Base-by-base conservation (phyloP, 1,140 invertebrate species). In the Cydia amplana region DNA sequence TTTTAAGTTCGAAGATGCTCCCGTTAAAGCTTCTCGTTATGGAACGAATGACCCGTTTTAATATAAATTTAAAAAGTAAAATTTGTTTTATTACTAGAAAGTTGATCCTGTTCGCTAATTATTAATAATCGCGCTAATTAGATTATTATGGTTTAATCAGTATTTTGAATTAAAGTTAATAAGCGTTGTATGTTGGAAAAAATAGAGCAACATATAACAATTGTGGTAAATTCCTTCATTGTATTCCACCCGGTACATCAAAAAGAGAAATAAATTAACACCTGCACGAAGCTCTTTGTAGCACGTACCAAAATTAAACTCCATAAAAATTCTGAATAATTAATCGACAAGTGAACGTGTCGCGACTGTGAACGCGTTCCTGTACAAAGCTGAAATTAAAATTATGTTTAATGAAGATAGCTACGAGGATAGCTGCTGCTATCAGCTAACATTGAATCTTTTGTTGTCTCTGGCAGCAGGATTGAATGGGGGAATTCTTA, bases 331-430 rank as follows among this genome's bases (percentile, higher is more conserved):
- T 18, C 65, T 70, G 65, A 70, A 70, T 36, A 70, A 70, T 70
- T 40, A 70, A 70, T 70, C 32, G 65, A 40, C 65, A 40, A 70
- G 36, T 70, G 65, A 18, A 70, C 65, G 65, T 70, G 65, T 70
- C 65, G 65, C 65, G 65, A 70, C 25, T 70, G 32, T 18, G 64
- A 65, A 65, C 65, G n/a, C 28, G 7, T 40, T 70, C 18, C 16
- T 14, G 23, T 36, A 70, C 65, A 74, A 65, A 76, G 79, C 89
- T 85, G 87, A 88, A 90, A 87, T 91, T 88, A 88, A 82, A 90
- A 91, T 91, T 87, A 89, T 87, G 84, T 87, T 90, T 88, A 87
- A 91, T 88, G 85, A 84, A 89, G 83, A 88, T 82, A 83, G 83
- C 83, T 74, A 60, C 55, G 20, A 60, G 55, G 55, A 60, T 60